Conservation (phyloP, 30 jellyfish, hydroid and myxozoan species). For the Nemopilema nomurai region DNA sequence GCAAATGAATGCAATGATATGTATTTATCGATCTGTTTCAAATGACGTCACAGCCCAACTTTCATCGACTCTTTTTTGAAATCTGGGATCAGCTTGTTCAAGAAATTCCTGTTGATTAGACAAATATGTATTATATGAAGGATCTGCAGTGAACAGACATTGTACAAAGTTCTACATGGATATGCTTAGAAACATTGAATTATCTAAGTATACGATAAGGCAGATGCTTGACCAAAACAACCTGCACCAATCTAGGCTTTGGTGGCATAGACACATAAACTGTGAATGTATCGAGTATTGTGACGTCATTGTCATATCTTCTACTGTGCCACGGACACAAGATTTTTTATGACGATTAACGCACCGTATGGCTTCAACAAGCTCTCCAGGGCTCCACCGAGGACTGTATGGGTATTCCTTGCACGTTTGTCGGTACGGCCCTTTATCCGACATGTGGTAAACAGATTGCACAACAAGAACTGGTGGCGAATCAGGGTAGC, state of each 20-base stretch:
- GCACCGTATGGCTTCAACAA: slow-evolving; percentile 62
- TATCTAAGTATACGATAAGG: too few relatives aligned
- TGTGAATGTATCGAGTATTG: too few relatives aligned
- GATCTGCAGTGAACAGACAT: too few relatives aligned
- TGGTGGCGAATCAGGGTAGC: slow-evolving; percentile 59
- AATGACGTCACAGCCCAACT: background rate
- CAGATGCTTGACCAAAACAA: too few relatives aligned
- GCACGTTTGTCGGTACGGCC: slow-evolving; percentile 54
- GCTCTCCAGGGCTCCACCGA: slow-evolving; percentile 44
- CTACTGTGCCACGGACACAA: too few relatives aligned
- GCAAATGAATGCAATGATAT: too few relatives aligned
- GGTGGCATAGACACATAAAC: too few relatives aligned
- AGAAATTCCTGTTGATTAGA: background rate
- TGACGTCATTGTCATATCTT: too few relatives aligned
- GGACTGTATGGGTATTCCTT: slow-evolving; percentile 75
- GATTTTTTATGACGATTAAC: background rate
- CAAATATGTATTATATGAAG: too few relatives aligned
- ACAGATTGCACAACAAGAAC: slow-evolving; percentile 54
- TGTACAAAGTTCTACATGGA: too few relatives aligned
- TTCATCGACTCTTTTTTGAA: background rate
- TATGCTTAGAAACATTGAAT: too few relatives aligned
- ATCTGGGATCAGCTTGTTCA: slow-evolving; percentile 4
- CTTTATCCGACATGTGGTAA: slow-evolving; percentile 32
- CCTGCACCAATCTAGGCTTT: too few relatives aligned
- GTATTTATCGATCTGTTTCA: background rate